Base-by-base conservation (phyloP, 2,888 invertebrate species). In the Dysmachus trigonus region DNA sequence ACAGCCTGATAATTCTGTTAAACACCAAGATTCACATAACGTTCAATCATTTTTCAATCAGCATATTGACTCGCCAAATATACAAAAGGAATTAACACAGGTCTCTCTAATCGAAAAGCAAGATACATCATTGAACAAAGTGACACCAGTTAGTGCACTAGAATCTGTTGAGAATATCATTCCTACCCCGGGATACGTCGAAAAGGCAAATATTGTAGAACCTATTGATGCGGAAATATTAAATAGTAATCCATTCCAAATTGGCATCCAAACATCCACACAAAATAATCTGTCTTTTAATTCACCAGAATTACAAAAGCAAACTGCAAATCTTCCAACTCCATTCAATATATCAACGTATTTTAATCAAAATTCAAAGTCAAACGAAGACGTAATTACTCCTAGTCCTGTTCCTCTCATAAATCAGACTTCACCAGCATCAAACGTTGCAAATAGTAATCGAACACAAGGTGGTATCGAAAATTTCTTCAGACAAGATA, bases 341-440 rank as follows among this genome's bases (percentile, higher is more conserved):
- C n/a, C 73, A 10, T 73, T 30, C 31, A 33, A 31, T 84, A 18
- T 77, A 71, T 35, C 77, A 83, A 72, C 27, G 22, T 51, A 86
- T 71, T 71, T 6, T 41, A 71, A 31, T 31, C 31, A 73, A 73
- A 73, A 1, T 7, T 31, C 15, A 22, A n/a, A 73, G 7, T 8
- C 73, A 31, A 33, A 5, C 13, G 18, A 8, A n/a, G n/a, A 33
- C 27, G 6, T 31, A 51, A 10, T 15, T 27, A 47, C 47, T 30
- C n/a, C 41, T 22, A 10, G 27, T 41, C 5, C 47, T 47, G 51
- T 8, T 4, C 22, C n/a, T 27, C 22, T 18, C 6, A 10, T 22
- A 22, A 62, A 22, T 27, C 22, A 8, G 62, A 18, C 62, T 62
- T 7, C 22, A 62, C 10, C 10, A 10, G 10, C 62, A 18, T 2